Conservation (phyloP, 2,113 vertebrate species). For the Shinisaurus crocodilurus region DNA sequence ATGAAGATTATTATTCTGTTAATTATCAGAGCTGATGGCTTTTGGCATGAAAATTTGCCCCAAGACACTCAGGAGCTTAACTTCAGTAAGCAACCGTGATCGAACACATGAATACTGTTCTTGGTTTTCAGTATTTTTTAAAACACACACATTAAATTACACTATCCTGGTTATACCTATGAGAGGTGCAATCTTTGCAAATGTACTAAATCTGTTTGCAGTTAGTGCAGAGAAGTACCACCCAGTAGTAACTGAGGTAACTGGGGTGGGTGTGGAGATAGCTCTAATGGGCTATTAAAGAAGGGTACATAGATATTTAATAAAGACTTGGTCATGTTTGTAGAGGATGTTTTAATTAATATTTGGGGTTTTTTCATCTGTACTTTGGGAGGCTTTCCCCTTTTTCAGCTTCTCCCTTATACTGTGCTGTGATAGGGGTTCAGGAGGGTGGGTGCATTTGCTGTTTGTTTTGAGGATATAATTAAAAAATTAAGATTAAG, state of each 20-base stretch:
- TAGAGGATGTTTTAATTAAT: neutral
- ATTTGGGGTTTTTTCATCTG: too few relatives aligned
- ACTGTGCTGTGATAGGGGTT: neutral
- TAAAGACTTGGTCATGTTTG: neutral
- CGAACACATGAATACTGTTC: neutral
- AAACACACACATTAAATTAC: neutral
- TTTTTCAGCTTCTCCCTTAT: neutral
- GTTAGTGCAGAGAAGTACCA: neutral
- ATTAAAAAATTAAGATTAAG: too few relatives aligned
- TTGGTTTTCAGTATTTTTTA: neutral
- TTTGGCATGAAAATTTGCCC: slow-evolving; percentile 13
- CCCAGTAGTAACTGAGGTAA: too few relatives aligned
- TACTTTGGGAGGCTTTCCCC: too few relatives aligned
- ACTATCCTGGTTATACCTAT: neutral
- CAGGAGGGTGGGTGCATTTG: neutral
- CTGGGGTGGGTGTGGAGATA: neutral
- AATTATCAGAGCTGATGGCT: neutral
- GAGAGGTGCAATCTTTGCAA: neutral
- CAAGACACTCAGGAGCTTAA: neutral
- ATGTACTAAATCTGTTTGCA: neutral
- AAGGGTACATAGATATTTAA: too few relatives aligned
- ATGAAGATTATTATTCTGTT: neutral
- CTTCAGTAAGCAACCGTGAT: neutral
- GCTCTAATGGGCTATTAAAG: too few relatives aligned
- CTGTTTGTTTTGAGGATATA: neutral